Evolutionary conservation across 2,888 invertebrate species (phyloP).

Genomic region (Leptopilina drosophilae): DNA sequence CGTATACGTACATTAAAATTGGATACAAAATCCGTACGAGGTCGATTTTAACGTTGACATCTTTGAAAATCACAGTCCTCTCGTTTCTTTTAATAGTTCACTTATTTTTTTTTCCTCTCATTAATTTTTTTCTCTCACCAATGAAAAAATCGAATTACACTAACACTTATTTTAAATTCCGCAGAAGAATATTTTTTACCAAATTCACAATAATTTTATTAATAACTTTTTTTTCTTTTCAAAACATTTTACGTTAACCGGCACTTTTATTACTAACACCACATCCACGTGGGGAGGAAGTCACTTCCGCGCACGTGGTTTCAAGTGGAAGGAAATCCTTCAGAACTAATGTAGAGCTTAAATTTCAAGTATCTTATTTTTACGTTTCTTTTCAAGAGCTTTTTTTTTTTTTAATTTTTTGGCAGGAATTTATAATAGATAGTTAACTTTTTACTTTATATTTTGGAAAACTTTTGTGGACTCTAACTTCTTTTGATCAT

Average conservation of each 20-base stretch:
- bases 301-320: constrained; percentile 15
- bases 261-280: neutral
- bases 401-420: neutral
- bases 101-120: neutral
- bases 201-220: neutral
- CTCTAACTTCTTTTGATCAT: too few species aligned
- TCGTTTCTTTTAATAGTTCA: too few species aligned
- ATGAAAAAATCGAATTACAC: neutral
- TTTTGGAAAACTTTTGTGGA: too few species aligned
- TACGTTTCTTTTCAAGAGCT: neutral
- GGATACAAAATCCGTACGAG: constrained; percentile 9
- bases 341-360: neutral
- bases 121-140: neutral
- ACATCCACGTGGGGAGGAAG: constrained; percentile 14
- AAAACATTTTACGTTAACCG: neutral
- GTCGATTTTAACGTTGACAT: neutral
- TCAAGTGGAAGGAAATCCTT: constrained; percentile 4
- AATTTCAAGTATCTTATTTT: neutral
- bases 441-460: too few species aligned
- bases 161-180: neutral
- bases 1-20: constrained; percentile 25
- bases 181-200: neutral
- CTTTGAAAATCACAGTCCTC: neutral
- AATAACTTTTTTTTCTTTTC: neutral
- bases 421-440: neutral